Percentiles rank a stretch among this genome's conserved stretches.
These are phyloP conservation scores for Noctua pronuba DNA, from an alignment of 2,888 invertebrate species.

Conservation along the genomic window DNA sequence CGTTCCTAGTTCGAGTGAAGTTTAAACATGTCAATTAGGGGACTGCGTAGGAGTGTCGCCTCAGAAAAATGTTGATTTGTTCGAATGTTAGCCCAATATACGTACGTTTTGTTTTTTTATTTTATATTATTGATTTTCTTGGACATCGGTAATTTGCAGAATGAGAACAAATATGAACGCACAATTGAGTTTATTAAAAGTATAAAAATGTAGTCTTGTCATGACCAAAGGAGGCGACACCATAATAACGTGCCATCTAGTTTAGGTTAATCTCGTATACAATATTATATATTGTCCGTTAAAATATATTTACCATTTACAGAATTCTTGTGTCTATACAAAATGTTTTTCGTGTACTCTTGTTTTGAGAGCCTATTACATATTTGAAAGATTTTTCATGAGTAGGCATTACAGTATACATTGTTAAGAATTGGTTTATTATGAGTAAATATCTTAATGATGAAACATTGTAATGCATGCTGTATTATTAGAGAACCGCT, in stretches of 20 bases:
- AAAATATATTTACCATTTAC: slow-evolving; percentile 91
- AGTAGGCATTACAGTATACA: slow-evolving; percentile 78
- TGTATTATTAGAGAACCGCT: slow-evolving; percentile 80
- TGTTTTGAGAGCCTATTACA: slow-evolving; percentile 90
- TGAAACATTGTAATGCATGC: slow-evolving; percentile 75
- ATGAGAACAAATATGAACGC: slow-evolving; percentile 84
- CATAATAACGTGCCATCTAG: slow-evolving; percentile 90
- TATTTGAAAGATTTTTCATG: slow-evolving; percentile 86
- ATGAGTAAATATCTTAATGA: slow-evolving; percentile 68
- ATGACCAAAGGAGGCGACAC: slow-evolving; percentile 90
- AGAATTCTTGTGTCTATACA: slow-evolving; percentile 91
- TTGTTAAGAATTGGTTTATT: slow-evolving; percentile 77
- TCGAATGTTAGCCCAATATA: slow-evolving; percentile 72
- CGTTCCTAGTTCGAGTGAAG: slow-evolving; percentile 91
- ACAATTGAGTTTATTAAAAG: slow-evolving; percentile 86
- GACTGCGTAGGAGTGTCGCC: slow-evolving; percentile 89
- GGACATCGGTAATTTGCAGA: slow-evolving; percentile 73
- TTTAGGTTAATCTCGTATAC: slow-evolving; percentile 91
- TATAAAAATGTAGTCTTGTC: slow-evolving; percentile 77
- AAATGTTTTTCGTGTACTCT: slow-evolving; percentile 91
- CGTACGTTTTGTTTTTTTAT: slow-evolving; percentile 68
- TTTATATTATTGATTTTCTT: slow-evolving; percentile 69
- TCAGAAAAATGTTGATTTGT: slow-evolving; percentile 74
- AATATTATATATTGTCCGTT: slow-evolving; percentile 91
- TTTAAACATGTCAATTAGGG: slow-evolving; percentile 90